Conservation (phyloP, 2,113 vertebrate species). For the Phaethornis superciliosus region DNA sequence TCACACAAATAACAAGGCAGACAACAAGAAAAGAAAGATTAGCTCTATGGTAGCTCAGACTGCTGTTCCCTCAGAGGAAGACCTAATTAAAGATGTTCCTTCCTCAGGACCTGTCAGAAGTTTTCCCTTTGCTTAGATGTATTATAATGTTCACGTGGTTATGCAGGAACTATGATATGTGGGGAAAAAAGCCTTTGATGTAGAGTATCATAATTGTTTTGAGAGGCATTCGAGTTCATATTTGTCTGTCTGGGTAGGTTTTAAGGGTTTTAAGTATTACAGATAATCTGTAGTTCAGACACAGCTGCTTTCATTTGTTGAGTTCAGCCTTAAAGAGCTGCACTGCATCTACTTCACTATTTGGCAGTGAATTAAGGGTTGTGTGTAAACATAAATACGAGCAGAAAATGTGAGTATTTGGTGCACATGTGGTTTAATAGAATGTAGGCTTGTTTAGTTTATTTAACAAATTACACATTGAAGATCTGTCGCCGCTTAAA, state of each 20-base stretch:
- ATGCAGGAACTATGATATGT: neutral
- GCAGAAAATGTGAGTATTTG: neutral
- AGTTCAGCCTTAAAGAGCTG: neutral
- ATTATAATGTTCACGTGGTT: neutral
- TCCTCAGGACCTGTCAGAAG: neutral
- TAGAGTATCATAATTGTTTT: neutral
- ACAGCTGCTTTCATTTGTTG: neutral
- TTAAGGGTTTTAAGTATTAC: conserved; percentile 16
- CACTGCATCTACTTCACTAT: neutral
- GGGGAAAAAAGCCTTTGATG: neutral
- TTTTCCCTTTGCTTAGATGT: neutral
- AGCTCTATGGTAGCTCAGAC: neutral
- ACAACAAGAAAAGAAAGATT: neutral
- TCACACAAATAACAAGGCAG: fast-evolving
- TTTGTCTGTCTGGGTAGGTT: conserved; percentile 23
- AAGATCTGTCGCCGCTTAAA: neutral
- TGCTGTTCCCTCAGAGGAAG: neutral
- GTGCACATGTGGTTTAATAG: neutral
- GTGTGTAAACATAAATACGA: neutral
- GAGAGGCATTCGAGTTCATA: neutral
- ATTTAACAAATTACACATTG: neutral
- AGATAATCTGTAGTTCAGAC: conserved; percentile 35
- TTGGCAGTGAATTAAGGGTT: neutral
- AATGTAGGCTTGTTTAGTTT: neutral
- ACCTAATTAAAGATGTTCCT: neutral